Percentiles rank a stretch among this genome's conserved stretches.
Conservation (phyloP, 2,888 invertebrate genomes). For the Sarcophaga subvicina region DNA sequence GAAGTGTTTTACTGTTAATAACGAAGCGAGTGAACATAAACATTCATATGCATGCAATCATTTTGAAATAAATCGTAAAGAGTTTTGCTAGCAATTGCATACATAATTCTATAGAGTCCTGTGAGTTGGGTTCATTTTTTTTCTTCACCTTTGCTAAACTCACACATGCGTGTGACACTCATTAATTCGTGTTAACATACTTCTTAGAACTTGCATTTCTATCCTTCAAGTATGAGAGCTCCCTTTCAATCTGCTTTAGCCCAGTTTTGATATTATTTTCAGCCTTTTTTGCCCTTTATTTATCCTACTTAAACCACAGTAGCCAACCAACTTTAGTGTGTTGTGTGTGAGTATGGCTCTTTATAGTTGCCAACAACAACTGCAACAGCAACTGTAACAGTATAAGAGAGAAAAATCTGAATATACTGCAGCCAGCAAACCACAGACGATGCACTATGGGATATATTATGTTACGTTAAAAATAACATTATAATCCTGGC, state of each 20-base stretch:
- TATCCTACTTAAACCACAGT: conserved; percentile 33
- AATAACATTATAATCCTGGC: no score
- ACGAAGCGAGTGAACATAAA: no score
- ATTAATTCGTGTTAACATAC: no score
- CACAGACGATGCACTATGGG: background rate
- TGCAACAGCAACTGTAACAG: background rate
- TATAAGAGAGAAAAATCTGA: background rate
- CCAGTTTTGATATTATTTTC: conserved; percentile 49
- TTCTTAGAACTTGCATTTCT: conserved; percentile 30
- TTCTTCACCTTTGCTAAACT: background rate
- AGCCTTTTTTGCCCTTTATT: background rate
- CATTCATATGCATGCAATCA: no score
- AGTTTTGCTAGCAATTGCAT: conserved; percentile 38
- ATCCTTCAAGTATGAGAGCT: background rate
- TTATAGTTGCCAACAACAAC: background rate
- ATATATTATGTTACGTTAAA: background rate
- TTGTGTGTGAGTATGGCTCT: background rate
- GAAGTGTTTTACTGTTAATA: background rate
- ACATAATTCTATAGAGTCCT: background rate
- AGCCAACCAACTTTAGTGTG: conserved; percentile 1
- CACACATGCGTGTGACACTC: no score
- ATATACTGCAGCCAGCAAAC: background rate
- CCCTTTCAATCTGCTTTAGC: conserved; percentile 36
- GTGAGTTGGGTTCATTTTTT: background rate
- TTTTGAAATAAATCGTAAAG: conserved; percentile 31